Evolutionary conservation across 2,888 invertebrate species (phyloP), one percentile per base, ranked within the genome.

Genomic region (Tethea ocularis): DNA sequence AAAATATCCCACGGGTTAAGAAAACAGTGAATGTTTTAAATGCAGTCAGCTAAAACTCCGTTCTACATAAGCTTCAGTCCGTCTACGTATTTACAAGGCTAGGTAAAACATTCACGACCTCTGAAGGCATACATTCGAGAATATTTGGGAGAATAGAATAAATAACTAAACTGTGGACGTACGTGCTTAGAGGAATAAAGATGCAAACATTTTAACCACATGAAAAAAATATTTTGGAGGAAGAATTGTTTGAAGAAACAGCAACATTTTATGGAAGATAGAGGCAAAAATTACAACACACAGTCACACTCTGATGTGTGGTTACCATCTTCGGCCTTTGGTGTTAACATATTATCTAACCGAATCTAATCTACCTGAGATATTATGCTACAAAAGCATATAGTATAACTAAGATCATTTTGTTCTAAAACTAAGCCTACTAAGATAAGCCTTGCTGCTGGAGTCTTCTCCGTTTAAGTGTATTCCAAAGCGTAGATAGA

Each of bases 101-200:
- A 46, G 20, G 46, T 46, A 46, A 46, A 46, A 46, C 20, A 46
- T 46, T 46, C 46, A 46, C 46, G 46, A 46, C 46, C 46, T 46
- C 46, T 20, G 10, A 20, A 46, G 17, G 46, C 7, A 10, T 10
- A 41, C 41, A 17, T 41, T 41, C 41, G 41, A 41, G 17, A 41
- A 46, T 10, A 46, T 20, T 46, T n/a, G 20, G 20, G 46, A n/a
- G 20, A 20, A 46, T 46, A 46, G 46, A 46, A 46, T 46, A 46
- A 46, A 46, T 15, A 46, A 46, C 20, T 46, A 20, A 46, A 46
- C 46, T 15, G 20, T 7, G 20, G 7, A 3, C 46, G 46, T 17
- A 46, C 46, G 46, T 46, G 46, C 46, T 46, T 46, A 46, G 46
- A 46, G 20, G 20, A 46, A 46, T 20, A 46, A 46, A 46, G 10